Percentiles rank a stretch among this genome's conserved stretches.
These are phyloP conservation scores for Corticium candelabrum DNA, from an alignment of 37 sponge, comb jelly and placozoan genomes.

Conservation along the genomic window DNA sequence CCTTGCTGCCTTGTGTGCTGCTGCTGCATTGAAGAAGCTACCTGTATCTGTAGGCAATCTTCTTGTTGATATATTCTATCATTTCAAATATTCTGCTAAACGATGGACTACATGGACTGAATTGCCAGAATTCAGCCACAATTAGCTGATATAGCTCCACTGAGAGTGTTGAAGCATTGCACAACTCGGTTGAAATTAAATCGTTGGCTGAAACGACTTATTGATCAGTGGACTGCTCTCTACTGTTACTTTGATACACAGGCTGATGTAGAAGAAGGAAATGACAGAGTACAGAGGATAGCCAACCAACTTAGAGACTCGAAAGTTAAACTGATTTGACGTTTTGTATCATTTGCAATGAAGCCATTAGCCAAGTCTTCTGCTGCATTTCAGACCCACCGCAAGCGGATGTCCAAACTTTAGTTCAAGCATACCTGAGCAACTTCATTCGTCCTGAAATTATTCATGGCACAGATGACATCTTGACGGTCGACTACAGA, in stretches of 20 bases:
- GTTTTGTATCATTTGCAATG: neutral
- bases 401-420: neutral
- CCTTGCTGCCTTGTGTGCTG: neutral
- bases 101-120: neutral
- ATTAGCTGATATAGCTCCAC: constrained; percentile 14
- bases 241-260: neutral
- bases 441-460: neutral
- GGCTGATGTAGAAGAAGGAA: neutral
- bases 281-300: neutral
- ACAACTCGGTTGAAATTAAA: constrained; percentile 17
- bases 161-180: neutral
- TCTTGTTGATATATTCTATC: constrained; percentile 15
- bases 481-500: neutral
- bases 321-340: neutral
- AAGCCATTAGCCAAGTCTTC: neutral
- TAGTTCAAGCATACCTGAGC: neutral
- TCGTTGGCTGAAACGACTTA: neutral
- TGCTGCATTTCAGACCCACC: neutral
- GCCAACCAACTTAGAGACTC: neutral
- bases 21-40: constrained; percentile 9
- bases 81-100: constrained; percentile 9
- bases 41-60: constrained; percentile 10
- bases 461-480: neutral
- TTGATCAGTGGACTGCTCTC: neutral
- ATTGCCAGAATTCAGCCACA: constrained; percentile 3